Conservation (phyloP, 2,113 vertebrate genomes). For the Podarcis raffonei region DNA sequence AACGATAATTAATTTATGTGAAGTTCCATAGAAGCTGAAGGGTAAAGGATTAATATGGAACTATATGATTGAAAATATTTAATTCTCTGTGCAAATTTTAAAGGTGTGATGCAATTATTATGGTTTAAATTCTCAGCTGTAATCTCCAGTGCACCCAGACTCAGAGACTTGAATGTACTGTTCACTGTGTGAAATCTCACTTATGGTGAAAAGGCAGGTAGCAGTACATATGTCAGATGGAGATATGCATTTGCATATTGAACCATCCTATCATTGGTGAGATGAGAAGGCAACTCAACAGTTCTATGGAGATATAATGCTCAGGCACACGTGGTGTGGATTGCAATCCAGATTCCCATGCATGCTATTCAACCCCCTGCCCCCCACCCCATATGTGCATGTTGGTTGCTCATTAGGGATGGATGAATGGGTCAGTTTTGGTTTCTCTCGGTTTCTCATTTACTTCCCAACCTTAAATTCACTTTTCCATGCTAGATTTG, state of each 20-base stretch:
- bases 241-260: too few species aligned
- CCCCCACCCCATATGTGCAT: neutral
- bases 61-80: too few species aligned
- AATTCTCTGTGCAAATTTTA: too few species aligned
- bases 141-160: neutral
- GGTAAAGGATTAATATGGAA: too few species aligned
- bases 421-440: neutral
- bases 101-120: too few species aligned
- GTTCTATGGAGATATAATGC: neutral
- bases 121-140: neutral
- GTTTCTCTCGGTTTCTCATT: neutral
- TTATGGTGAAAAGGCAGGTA: too few species aligned
- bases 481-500: neutral
- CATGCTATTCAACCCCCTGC: neutral
- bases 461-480: neutral
- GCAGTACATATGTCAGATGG: too few species aligned
- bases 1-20: too few species aligned
- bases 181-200: too few species aligned
- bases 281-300: neutral
- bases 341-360: neutral
- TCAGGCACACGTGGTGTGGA: neutral
- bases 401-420: neutral
- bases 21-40: too few species aligned
- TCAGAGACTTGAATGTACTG: too few species aligned
- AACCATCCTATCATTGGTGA: neutral